Conservation (phyloP, 2,113 vertebrate genomes). For the Circaetus cinerascens region DNA sequence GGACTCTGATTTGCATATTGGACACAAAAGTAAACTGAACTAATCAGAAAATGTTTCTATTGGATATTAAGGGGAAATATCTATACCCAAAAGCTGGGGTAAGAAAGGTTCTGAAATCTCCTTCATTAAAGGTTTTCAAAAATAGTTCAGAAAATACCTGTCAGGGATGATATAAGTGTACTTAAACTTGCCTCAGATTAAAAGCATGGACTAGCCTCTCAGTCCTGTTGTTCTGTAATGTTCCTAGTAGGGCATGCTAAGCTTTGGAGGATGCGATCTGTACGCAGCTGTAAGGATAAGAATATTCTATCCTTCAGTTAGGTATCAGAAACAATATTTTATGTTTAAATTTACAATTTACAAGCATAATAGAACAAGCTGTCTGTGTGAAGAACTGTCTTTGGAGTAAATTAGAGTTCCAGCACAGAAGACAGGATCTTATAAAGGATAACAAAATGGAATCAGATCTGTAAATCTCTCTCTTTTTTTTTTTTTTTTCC, state of each 20-base stretch:
- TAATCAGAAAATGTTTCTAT: not conserved
- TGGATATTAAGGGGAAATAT: not conserved
- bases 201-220: not conserved
- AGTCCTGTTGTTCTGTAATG: not conserved
- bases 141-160: not conserved
- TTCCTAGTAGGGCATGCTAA: not conserved
- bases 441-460: not conserved
- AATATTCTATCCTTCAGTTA: not conserved
- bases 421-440: not conserved
- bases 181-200: conserved; percentile 20
- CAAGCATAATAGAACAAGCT: not conserved
- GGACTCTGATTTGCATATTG: not conserved
- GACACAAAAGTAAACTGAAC: not conserved
- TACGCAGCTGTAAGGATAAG: not conserved
- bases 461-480: not conserved
- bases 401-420: not conserved
- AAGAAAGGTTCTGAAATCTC: not conserved
- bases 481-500: not conserved
- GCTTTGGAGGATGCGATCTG: not conserved
- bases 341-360: not conserved
- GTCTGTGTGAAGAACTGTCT: not conserved
- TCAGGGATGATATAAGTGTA: not conserved
- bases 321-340: conserved; percentile 18
- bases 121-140: not conserved
- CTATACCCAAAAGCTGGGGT: not conserved